These are phyloP conservation scores for Neotoma lepida DNA, from an alignment of 2,113 vertebrate species.

Conservation along the genomic window DNA sequence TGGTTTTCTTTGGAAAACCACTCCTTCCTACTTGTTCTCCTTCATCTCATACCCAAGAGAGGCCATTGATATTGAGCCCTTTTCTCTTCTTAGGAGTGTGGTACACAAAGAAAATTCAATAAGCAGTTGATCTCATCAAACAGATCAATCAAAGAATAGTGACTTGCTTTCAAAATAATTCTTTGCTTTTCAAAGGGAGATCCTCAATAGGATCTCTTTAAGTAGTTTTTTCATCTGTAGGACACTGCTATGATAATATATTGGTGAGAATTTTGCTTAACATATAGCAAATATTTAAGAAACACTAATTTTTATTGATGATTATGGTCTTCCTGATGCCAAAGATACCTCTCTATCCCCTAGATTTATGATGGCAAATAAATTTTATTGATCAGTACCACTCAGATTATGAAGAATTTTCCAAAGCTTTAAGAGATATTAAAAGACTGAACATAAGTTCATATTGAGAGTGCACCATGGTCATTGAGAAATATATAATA, in stretches of 20 bases:
- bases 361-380: conserved; percentile 24
- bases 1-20: conserved; percentile 11
- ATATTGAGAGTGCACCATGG: not conserved
- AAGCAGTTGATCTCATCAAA: conserved; percentile 38
- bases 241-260: not conserved
- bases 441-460: conserved; percentile 38
- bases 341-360: not conserved
- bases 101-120: conserved; percentile 58
- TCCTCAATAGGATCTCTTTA: conserved; percentile 30
- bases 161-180: conserved; percentile 43
- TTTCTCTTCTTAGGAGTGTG: not conserved
- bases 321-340: not conserved
- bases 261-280: conserved; percentile 51
- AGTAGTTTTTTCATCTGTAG: conserved; percentile 18
- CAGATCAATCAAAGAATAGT: conserved; percentile 42
- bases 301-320: conserved; percentile 62
- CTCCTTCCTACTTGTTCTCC: not conserved
- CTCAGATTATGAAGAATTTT: conserved; percentile 36
- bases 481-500: not conserved
- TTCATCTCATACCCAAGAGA: not conserved
- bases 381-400: conserved; percentile 49
- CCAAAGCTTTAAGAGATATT: conserved; percentile 44
- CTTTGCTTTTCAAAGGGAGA: conserved; percentile 50
- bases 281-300: conserved; percentile 48
- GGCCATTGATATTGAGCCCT: not conserved